Base-by-base conservation (phyloP, 92 coral and sea anemone genomes). In the Phenganax marumi region DNA sequence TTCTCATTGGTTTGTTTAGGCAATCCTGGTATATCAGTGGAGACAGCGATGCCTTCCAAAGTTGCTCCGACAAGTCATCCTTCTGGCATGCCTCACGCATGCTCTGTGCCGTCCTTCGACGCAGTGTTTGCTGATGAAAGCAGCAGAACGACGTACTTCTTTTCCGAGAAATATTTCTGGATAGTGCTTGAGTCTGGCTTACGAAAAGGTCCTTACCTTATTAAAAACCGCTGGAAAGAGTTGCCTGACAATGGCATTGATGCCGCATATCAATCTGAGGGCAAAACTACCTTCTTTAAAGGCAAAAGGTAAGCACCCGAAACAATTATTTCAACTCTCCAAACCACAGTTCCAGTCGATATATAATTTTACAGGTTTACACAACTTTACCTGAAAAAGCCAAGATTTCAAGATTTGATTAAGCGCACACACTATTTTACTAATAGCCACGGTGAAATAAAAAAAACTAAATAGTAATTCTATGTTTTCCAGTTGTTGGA, bases 231-330 rank as follows among this genome's bases (percentile, higher is more conserved):
- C 2, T 95, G 98, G 98, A 79, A 53, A 52, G 86, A 91, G 19
- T 74, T 87, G 21, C 89, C 97, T 3, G 77, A 65, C 21, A 86
- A 86, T 49, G 81, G 87, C 79, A 77, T 95, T 39, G 88, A 89
- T 46, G 97, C 97, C 2, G 98, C 88, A 10, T 76, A 90, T 53
- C 97, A 92, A 63, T 96, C 97, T 91, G 84, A 86, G 25, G 88
- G 89, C 33, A 89, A 84, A 39, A 89, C 91, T 0, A 92, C 91
- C 48, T 95, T 95, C 90, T 95, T 95, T 76, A 89, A 95, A 19
- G 83, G 83, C 47, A 63, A 46, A 60, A 46, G 19, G 83, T 78
- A 62, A 46, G 73, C 5, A 33, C 43, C 43, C 43, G 43, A 33
- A 33, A 33, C 43, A 33, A 33, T 33, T 33, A 33, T 33, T 33